Evolutionary conservation across 2,888 invertebrate genomes (phyloP).

Genomic region (Morpho achilles): DNA sequence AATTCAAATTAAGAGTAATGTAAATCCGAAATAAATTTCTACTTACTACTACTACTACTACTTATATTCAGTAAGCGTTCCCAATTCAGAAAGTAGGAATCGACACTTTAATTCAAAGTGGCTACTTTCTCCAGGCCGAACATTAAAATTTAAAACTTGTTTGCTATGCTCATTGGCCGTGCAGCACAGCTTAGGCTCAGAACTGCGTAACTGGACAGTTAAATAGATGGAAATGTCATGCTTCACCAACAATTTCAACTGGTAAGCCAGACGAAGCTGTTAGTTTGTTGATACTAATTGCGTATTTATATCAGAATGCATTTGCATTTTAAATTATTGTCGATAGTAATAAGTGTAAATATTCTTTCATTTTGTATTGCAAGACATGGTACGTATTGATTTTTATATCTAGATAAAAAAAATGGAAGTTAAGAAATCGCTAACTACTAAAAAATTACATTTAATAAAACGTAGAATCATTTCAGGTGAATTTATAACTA

Average conservation of each 20-base stretch:
- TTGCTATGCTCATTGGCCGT: slow-evolving; percentile 53
- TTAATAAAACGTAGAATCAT: background rate
- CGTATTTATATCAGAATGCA: slow-evolving; percentile 20
- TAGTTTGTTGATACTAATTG: slow-evolving; percentile 29
- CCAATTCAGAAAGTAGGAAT: slow-evolving; percentile 51
- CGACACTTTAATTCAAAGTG: slow-evolving; percentile 44
- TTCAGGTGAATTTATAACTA: slow-evolving; percentile 27
- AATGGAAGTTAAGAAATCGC: background rate
- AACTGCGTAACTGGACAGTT: slow-evolving; percentile 54
- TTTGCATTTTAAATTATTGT: slow-evolving; percentile 30
- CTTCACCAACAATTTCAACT: slow-evolving; percentile 55
- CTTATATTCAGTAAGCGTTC: slow-evolving; percentile 46
- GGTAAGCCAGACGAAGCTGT: slow-evolving; percentile 46
- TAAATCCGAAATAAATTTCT: too few species aligned
- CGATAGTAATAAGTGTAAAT: slow-evolving; percentile 30
- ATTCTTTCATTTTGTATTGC: slow-evolving; percentile 27
- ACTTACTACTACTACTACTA: too few species aligned
- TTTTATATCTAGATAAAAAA: background rate
- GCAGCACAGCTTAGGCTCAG: slow-evolving; percentile 57
- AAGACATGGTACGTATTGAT: slow-evolving; percentile 36
- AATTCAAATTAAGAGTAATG: too few species aligned
- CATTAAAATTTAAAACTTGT: slow-evolving; percentile 77
- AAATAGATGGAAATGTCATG: slow-evolving; percentile 62
- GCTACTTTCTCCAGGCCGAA: slow-evolving; percentile 61
- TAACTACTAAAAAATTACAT: slow-evolving; percentile 2